Evolutionary conservation across 2,888 invertebrate species (phyloP).

Genomic region (Eristalinus aeneus): DNA sequence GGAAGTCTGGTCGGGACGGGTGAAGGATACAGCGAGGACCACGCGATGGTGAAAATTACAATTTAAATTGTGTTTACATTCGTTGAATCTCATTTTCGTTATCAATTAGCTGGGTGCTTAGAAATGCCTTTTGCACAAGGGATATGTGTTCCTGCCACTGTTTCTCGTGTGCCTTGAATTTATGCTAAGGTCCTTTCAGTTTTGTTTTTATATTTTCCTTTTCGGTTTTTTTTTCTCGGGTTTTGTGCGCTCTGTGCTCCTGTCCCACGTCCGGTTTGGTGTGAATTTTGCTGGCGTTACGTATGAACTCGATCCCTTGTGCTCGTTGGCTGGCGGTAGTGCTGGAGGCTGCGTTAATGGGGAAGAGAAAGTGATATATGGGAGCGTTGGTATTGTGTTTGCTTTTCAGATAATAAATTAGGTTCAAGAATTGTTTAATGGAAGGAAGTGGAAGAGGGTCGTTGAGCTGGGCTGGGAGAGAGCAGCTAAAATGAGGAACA

Average conservation of each 20-base stretch:
- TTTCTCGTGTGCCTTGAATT: slow-evolving; percentile 1
- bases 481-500: neutral
- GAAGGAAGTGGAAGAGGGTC: slow-evolving; percentile 7
- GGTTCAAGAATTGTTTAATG: slow-evolving; percentile 35
- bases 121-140: slow-evolving; percentile 34
- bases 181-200: neutral
- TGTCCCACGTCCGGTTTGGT: neutral
- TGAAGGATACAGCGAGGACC: slow-evolving; percentile 39
- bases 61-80: slow-evolving; percentile 60
- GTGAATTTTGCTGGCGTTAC: neutral
- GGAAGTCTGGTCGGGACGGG: neutral
- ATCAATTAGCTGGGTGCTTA: slow-evolving; percentile 66
- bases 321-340: neutral
- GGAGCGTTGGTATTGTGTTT: slow-evolving; percentile 39
- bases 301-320: neutral
- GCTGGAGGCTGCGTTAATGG: slow-evolving; percentile 9
- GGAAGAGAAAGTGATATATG: slow-evolving; percentile 47
- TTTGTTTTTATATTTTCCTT: neutral
- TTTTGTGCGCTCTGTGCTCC: neutral
- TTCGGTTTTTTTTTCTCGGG: neutral
- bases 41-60: slow-evolving; percentile 47
- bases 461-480: neutral
- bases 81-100: slow-evolving; percentile 66
- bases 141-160: slow-evolving; percentile 28
- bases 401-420: slow-evolving; percentile 50